Conservation (phyloP, 2,797 vertebrate genomes). For the Saxicola maurus region DNA sequence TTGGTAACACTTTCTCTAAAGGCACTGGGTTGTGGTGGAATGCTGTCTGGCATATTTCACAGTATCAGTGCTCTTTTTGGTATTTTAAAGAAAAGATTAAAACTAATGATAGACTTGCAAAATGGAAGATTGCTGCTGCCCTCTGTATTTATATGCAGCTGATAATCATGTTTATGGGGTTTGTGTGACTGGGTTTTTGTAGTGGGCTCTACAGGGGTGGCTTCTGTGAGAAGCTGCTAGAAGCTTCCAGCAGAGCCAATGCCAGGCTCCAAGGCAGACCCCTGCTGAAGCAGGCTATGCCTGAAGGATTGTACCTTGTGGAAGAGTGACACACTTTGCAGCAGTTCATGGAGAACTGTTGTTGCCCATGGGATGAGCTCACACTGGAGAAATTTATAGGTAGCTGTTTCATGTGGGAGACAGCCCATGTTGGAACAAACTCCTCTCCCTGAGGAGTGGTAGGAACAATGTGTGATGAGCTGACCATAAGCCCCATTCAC, state of each 20-base stretch:
- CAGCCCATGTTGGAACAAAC: not conserved
- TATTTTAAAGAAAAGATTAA: constrained; percentile 15
- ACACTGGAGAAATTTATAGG: not conserved
- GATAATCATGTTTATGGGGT: not conserved
- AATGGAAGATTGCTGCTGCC: not conserved
- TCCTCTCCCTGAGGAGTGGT: not conserved
- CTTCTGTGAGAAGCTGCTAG: not conserved
- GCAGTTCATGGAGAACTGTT: not conserved
- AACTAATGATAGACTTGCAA: not conserved
- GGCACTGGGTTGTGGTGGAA: constrained; percentile 16
- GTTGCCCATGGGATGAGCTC: not conserved
- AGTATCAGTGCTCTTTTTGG: constrained; percentile 18
- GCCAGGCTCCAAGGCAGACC: not conserved
- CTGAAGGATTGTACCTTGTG: not conserved
- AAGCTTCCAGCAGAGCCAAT: not conserved
- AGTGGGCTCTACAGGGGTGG: not conserved
- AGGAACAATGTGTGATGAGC: not conserved
- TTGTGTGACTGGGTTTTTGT: not conserved
- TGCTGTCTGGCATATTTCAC: constrained; percentile 45
- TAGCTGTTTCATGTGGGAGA: not conserved
- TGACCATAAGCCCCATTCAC: not conserved
- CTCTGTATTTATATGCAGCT: not conserved
- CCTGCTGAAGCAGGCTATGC: not conserved
- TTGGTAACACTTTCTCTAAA: constrained; percentile 38
- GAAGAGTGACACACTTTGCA: not conserved